Percentiles rank a stretch among this genome's conserved stretches.
phyloP scores from a whole-genome alignment of 2,113 vertebrate species.

The Strigops habroptila region DNA sequence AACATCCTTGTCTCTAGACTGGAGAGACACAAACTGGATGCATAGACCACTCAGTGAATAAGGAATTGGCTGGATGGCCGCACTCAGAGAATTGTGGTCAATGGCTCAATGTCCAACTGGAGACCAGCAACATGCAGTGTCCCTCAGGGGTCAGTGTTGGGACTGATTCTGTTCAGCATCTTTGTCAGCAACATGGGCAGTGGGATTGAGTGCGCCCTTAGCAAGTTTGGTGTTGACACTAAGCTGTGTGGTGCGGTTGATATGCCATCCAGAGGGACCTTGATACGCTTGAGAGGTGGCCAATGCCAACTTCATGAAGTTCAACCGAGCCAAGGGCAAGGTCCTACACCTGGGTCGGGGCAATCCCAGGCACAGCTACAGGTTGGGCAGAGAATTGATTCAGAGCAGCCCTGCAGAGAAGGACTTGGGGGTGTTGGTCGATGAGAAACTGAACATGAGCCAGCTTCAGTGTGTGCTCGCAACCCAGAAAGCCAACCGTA shows the following conservation, averaged over 20 bases:
- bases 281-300: too few relatives aligned
- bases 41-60: background rate
- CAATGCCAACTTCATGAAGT: too few relatives aligned
- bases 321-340: too few relatives aligned
- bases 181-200: background rate
- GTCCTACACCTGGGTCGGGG: too few relatives aligned
- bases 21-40: background rate
- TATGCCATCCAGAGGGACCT: too few relatives aligned
- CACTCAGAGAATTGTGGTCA: background rate
- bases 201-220: background rate
- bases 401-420: too few relatives aligned
- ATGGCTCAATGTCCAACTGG: background rate
- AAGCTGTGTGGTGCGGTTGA: background rate
- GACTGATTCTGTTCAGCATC: background rate
- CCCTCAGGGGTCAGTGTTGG: background rate
- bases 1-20: background rate
- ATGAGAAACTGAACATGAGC: too few relatives aligned
- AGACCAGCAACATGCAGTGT: background rate
- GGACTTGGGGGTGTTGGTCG: too few relatives aligned
- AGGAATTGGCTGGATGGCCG: background rate
- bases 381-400: too few relatives aligned
- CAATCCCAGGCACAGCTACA: too few relatives aligned
- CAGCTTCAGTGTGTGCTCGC: too few relatives aligned
- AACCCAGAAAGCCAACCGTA: too few relatives aligned
- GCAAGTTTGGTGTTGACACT: background rate